Base-by-base conservation (phyloP, 2,888 invertebrate genomes). In the Apamea anceps region DNA sequence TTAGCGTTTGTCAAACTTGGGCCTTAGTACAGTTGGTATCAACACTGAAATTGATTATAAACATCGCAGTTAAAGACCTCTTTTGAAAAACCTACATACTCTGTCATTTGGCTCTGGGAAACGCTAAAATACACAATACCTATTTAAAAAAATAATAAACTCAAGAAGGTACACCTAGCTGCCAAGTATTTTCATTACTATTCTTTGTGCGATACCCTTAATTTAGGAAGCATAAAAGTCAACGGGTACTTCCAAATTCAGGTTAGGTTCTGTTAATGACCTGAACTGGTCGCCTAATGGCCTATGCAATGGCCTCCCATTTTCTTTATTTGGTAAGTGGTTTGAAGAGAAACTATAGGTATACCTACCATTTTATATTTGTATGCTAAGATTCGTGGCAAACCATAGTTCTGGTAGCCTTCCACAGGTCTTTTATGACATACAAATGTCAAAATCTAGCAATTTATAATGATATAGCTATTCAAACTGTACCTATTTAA, bases 171-270 rank as follows among this genome's bases (percentile, higher is more conserved):
- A 18, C 18, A 28, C 1, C 8, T 10, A 45, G n/a, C 15, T 28
- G 37, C 32, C 18, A 28, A 54, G 28, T n/a, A 51, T 15, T 57
- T 21, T 25, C 72, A 80, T 83, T 65, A 72, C 57, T 75, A 72
- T 75, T 72, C 82, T n/a, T n/a, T 32, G 54, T 37, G 73, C n/a
- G 70, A 45, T 32, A 28, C 54, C 71, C 62, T 51, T 54, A 62
- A 67, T 84, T 72, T 51, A n/a, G 54, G 75, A 80, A 70, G 21
- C 48, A 75, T 80, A 76, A 84, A 80, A 73, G 28, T 80, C 70
- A 28, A 62, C n/a, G 60, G 37, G 37, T 70, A 51, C 80, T 72
- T 80, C n/a, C 25, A 42, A 79, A 79, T 75, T 85, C 51, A 12
- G 68, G n/a, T 62, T 79, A 72, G 32, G 63, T 65, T 65, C 75